Evolutionary conservation across 2,797 vertebrate genomes (phyloP), one percentile per base, ranked within the genome.

Genomic region (Gobio occitaniae): DNA sequence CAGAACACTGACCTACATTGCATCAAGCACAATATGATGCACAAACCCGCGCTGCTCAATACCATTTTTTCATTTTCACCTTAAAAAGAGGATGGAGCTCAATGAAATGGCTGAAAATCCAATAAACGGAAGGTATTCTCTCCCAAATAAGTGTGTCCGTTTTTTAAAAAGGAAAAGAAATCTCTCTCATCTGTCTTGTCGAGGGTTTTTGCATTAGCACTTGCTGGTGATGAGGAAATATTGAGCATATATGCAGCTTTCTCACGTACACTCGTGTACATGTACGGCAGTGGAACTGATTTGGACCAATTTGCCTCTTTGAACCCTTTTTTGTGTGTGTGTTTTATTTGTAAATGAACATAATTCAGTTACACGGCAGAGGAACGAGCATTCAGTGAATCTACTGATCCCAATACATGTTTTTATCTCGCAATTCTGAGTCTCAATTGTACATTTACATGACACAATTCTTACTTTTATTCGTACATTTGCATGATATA

Each of bases 1-100:
- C 98, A 99, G 98, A 98, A 98, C 96, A 96, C 97, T 98, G 98
- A 98, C 98, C 98, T 98, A 98, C 98, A 98, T 99, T 97, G 96
- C 97, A 96, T 97, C 97, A 97, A 97, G 97, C 97, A 98, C 97
- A 99, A 99, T 99, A 95, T 97, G 96, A 97, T 96, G 96, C 97
- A 96, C 96, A 97, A 97, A 97, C 97, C 96, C 94, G 94, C 96
- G 95, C 96, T 94, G 95, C 97, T 98, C 97, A 97, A 97, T 97
- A 96, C 97, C 96, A 95, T 96, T 96, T 96, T 25, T 97, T 96
- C 96, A 96, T 96, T 97, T 97, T 97, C 95, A 96, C 97, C 96
- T 98, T 98, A 97, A 98, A 98, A 86, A 86, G 97, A 97, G 97
- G 96, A 97, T 96, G 95, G 96, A 96, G 96, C 96, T 96, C 96